Evolutionary conservation across 2,888 invertebrate genomes (phyloP).

Genomic region (Leptura quadrifasciata): DNA sequence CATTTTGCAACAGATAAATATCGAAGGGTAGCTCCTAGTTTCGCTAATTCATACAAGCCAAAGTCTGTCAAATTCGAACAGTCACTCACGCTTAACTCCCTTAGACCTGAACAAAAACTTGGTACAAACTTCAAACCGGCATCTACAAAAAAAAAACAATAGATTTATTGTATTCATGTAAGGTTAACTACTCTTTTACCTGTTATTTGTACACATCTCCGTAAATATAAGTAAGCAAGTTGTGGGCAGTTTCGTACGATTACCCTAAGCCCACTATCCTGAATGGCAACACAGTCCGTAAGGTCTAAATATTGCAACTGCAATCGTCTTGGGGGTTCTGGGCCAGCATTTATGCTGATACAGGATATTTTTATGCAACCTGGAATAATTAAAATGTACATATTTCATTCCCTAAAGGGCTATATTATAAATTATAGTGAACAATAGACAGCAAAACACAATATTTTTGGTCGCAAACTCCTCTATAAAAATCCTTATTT

Average conservation of each 20-base stretch:
- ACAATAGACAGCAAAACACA: too few relatives aligned
- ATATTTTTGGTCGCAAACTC: too few relatives aligned
- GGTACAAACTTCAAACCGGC: slow-evolving; percentile 94
- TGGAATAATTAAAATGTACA: slow-evolving; percentile 68
- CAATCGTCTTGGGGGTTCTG: slow-evolving; percentile 80
- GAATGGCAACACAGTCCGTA: slow-evolving; percentile 90
- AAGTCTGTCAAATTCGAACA: slow-evolving; percentile 93
- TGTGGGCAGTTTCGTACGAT: slow-evolving; percentile 92
- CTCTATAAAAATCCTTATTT: too few relatives aligned
- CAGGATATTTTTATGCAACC: slow-evolving; percentile 88
- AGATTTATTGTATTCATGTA: neutral
- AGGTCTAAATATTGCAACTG: slow-evolving; percentile 92
- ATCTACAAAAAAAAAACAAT: slow-evolving; percentile 78
- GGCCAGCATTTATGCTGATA: slow-evolving; percentile 82
- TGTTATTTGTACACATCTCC: slow-evolving; percentile 92
- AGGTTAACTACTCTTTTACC: slow-evolving; percentile 73
- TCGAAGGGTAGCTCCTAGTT: slow-evolving; percentile 90
- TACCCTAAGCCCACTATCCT: slow-evolving; percentile 89
- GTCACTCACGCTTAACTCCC: slow-evolving; percentile 93
- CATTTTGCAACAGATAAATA: slow-evolving; percentile 96
- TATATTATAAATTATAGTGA: too few relatives aligned
- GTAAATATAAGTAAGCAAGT: slow-evolving; percentile 89
- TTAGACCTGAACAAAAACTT: slow-evolving; percentile 88
- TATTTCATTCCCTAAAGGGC: too few relatives aligned
- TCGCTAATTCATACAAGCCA: slow-evolving; percentile 91